Evolutionary conservation across 37 sponge, comb jelly and placozoan species (phyloP).

Genomic region (Diacarnus erythraeanus): DNA sequence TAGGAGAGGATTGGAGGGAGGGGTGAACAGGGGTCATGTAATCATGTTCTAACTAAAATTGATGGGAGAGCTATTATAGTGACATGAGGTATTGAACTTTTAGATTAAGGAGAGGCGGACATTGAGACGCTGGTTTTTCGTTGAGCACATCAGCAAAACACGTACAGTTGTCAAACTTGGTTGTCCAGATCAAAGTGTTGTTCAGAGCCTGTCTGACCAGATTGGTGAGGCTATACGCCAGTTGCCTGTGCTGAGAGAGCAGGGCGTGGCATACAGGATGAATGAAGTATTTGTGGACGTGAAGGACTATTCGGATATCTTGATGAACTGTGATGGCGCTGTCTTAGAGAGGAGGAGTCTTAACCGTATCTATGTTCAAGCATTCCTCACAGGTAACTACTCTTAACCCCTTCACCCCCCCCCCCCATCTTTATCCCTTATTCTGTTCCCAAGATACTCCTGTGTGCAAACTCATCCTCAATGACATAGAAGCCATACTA

Average conservation of each 20-base stretch:
- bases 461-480: constrained; percentile 68
- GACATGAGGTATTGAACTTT: not conserved
- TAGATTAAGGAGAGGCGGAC: constrained; percentile 71
- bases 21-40: not conserved
- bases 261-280: constrained; percentile 75
- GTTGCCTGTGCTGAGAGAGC: constrained; percentile 72
- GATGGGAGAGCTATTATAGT: not conserved
- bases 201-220: constrained; percentile 62
- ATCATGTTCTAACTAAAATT: not conserved
- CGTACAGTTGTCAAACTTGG: constrained; percentile 77
- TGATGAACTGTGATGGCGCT: constrained; percentile 92
- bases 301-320: constrained; percentile 74
- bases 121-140: constrained; percentile 68
- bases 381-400: constrained; percentile 51
- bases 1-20: not conserved
- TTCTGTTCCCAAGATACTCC: constrained; percentile 50
- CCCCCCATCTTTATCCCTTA: not conserved
- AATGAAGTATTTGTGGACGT: constrained; percentile 91
- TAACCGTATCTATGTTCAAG: constrained; percentile 77
- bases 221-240: constrained; percentile 75
- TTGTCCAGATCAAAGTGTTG: constrained; percentile 50
- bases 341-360: constrained; percentile 77
- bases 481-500: constrained; percentile 76
- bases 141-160: constrained; percentile 69
- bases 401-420: not conserved